Evolutionary conservation across 2,797 vertebrate genomes (phyloP), one percentile per base, ranked within the genome.

Genomic region (Adrianichthys oophorus): DNA sequence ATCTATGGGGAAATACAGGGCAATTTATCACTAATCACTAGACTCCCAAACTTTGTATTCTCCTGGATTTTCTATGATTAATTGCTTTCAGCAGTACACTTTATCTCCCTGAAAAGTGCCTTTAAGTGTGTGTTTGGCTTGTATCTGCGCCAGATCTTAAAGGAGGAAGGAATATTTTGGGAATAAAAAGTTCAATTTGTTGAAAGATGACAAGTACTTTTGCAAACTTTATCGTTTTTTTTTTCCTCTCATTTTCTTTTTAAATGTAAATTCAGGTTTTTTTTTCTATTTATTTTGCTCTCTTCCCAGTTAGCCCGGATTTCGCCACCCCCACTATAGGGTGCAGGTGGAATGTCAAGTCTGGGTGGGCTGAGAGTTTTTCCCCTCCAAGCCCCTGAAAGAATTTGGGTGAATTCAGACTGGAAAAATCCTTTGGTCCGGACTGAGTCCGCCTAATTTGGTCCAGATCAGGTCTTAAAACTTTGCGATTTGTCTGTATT

Each of bases 1-100:
- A 87, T 65, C 83, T 80, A 72, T 66, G 55, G 87, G 88, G 72
- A 85, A 89, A 85, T 81, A 78, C 81, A 79, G 84, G 56, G 83
- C 78, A 86, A 83, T 87, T 86, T 81, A 83, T 84, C 84, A 82
- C 82, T 90, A 87, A 87, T 90, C 87, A 91, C 85, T 86, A 71
- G 62, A 83, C 82, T 82, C 74, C 77, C 58, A 72, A 80, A 85
- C 79, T 87, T 87, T 77, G 84, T 80, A 84, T 87, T 90, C 79
- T 63, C 78, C 83, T 73, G 80, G 82, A 88, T 88, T 86, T 86
- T 65, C 69, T 62, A 75, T 82, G 85, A 89, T 90, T 88, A 87
- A 90, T 89, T 80, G 79, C 76, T 87, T 82, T 85, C 80, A 65
- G 8, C 78, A n/a, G 72, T 71, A 85, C 86, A 87, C 78, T 76